phyloP scores from a whole-genome alignment of 2,797 vertebrate species.

The Poeciliopsis turneri region DNA sequence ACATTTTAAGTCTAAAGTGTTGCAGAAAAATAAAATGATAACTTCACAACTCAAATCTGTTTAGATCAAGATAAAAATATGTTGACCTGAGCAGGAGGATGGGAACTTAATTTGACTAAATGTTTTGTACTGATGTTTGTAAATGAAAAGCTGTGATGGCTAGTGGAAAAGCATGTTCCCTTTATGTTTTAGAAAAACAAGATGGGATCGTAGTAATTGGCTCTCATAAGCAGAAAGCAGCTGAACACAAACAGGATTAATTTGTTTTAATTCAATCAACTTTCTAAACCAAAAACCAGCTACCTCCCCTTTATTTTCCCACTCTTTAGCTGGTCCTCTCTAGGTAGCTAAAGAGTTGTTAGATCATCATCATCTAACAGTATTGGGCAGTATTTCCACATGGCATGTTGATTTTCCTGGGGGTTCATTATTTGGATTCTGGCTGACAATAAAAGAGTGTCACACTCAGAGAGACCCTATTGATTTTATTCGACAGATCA shows the following conservation, averaged over 20 bases:
- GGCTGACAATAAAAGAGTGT: slow-evolving; percentile 13
- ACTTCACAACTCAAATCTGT: background rate
- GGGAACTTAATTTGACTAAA: background rate
- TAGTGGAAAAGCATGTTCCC: slow-evolving; percentile 29
- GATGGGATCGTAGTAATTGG: slow-evolving; percentile 17
- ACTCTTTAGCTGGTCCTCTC: background rate
- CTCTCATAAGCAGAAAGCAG: slow-evolving; percentile 36
- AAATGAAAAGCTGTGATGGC: background rate
- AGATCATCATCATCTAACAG: background rate
- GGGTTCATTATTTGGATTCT: slow-evolving; percentile 18
- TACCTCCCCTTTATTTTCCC: slow-evolving; percentile 8
- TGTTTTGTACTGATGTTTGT: background rate
- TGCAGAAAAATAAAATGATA: background rate
- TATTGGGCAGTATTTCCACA: background rate
- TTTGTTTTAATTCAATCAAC: slow-evolving; percentile 16
- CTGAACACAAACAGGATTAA: background rate
- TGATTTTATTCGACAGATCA: slow-evolving; percentile 33
- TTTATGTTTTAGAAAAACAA: slow-evolving; percentile 20
- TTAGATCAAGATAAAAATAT: background rate
- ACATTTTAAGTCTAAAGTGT: background rate
- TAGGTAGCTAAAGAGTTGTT: no score
- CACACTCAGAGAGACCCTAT: slow-evolving; percentile 3
- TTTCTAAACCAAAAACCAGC: slow-evolving; percentile 15
- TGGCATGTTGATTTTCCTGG: slow-evolving; percentile 6
- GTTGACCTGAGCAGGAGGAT: background rate